Base-by-base conservation (phyloP, 2,113 vertebrate species). In the Podarcis muralis region DNA sequence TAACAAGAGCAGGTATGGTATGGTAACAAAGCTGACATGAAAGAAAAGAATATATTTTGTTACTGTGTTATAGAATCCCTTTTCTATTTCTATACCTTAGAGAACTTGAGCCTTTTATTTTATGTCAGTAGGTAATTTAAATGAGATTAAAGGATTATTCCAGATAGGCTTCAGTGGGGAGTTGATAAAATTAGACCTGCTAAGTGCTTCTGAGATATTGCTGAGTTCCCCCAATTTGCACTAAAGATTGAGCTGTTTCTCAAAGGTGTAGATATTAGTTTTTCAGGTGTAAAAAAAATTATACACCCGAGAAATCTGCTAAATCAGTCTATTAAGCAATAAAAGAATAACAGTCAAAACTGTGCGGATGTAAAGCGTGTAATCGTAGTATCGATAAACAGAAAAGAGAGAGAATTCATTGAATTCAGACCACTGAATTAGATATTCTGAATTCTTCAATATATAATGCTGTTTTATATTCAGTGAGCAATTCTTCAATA, bases 91-190 rank as follows among this genome's bases (percentile, higher is more conserved):
- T 76, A 25, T 88, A 88, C 72, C 72, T 69, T 77, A 23, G 87
- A 88, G 87, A 88, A 59, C n/a, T 48, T n/a, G 83, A 68, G 62
- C 81, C 72, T 57, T 83, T 88, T 83, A 88, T 83, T 88, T 88
- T 77, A 77, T 88, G 72, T 83, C 59, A 68, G 40, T 83, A 32
- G 74, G 74, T 83, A 77, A 88, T 88, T 83, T 88, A 88, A 88
- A 88, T 88, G 74, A 88, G 87, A 88, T 88, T 77, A 88, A 88
- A 88, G 87, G 72, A 88, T 88, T 88, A 88, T 68, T 88, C 40
- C 72, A 77, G 81, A 88, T 88, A 77, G 62, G 72, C 74, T 77
- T 83, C 79, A 68, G 37, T 77, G 72, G 72, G 81, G 81, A 88
- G 69, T 83, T 88, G 81, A 83, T 88, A 83, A 77, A 83, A 83